Base-by-base conservation (phyloP, 2,797 vertebrate species). In the Anabas testudineus region DNA sequence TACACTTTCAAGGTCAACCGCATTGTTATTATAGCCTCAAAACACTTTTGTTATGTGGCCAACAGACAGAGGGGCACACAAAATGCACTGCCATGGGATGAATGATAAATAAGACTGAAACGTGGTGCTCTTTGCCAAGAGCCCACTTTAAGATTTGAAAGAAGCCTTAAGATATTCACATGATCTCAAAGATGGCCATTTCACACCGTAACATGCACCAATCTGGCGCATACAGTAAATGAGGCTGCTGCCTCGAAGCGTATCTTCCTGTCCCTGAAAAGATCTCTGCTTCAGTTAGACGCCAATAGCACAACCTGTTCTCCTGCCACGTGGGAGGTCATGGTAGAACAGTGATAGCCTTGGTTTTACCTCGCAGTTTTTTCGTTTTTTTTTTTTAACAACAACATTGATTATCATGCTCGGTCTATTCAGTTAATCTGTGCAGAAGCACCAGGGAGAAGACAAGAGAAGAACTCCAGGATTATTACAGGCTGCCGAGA, bases 71-170 rank as follows among this genome's bases (percentile, higher is more conserved):
- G 57, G 48, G 80, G 69, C 63, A 79, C 67, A 86, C 69, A 74
- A 65, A 85, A 72, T 24, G 4, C 45, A 43, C 30, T 74, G 62
- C 30, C n/a, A 7, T 5, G 26, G 2, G 68, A 68, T 10, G 46
- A 65, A 66, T 85, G 34, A 83, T 82, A 85, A 87, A 81, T 81
- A 62, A 85, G 47, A 55, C n/a, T 39, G 59, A 61, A 37, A 18
- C 62, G 67, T 54, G 49, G 56, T 37, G 58, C 74, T 14, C 41
- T 10, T 47, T 74, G 76, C 78, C 71, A 76, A 72, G 36, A 85
- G 74, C 63, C 76, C 74, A 64, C 58, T 81, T 80, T 41, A 60
- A 26, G 59, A 71, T 73, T 78, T 68, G 36, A 64, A 49, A 61
- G 37, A 74, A 53, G 66, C 56, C 49, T 74, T 59, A 1, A 42